Conservation (phyloP, 2,888 invertebrate genomes). For the Autographa gamma region DNA sequence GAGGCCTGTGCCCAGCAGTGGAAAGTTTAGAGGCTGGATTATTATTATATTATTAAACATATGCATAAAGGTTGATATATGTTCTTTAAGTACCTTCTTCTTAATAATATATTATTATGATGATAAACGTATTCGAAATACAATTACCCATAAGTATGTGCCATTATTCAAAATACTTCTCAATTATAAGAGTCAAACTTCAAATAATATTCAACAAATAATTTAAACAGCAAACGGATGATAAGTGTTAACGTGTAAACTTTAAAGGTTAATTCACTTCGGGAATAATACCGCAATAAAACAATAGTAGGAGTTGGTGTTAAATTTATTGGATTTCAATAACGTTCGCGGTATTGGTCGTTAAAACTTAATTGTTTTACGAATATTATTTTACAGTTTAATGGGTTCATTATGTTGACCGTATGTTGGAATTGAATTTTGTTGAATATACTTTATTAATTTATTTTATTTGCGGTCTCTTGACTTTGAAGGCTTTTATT, state of each 20-base stretch:
- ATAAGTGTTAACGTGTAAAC: not conserved
- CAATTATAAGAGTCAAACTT: not conserved
- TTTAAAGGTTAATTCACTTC: not conserved
- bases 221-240: not conserved
- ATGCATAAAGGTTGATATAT: too few species aligned
- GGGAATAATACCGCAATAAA: constrained; percentile 5
- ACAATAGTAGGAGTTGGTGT: constrained; percentile 23
- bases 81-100: not conserved
- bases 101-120: not conserved
- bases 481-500: not conserved
- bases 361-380: constrained; percentile 33
- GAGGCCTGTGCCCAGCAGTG: too few species aligned
- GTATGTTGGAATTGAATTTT: constrained; percentile 12
- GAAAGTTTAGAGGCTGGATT: too few species aligned
- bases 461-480: not conserved
- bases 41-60: too few species aligned
- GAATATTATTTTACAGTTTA: constrained; percentile 23
- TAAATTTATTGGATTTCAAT: constrained; percentile 46
- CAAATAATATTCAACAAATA: too few species aligned
- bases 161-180: not conserved
- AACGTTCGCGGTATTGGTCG: constrained; percentile 34
- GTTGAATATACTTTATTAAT: not conserved
- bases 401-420: constrained; percentile 27
- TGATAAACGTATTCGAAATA: not conserved
- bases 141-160: not conserved